Base-by-base conservation (phyloP, 2,113 vertebrate species). In the Petroica traversi region DNA sequence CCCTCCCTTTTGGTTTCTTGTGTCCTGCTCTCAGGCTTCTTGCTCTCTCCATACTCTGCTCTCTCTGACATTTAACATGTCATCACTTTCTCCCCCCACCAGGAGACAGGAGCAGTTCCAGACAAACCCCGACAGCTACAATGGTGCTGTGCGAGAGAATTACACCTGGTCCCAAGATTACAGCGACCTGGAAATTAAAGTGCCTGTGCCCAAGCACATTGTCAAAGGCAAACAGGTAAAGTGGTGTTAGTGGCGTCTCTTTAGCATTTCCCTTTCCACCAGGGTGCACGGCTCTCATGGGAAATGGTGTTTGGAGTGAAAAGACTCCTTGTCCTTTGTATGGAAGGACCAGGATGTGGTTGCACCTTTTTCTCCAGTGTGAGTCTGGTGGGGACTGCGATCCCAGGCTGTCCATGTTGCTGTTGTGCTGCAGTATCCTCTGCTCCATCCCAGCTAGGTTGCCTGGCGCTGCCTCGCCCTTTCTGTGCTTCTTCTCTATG, bases 151-250 rank as follows among this genome's bases (percentile, higher is more conserved):
- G 57, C 96, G 98, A 41, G 98, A 99, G 80, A 98, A 98, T 67
- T 99, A 99, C 46, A 94, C 96, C 84, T 99, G 99, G 99, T 99
- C 99, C 7, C 99, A 99, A 94, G 99, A 99, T 97, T 99, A 99
- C 98, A 98, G 98, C 0, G 99, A 99, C 85, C 93, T 99, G 97
- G 99, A 99, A 97, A 97, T 99, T 59, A 98, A 98, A 49, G 99
- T 99, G 72, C 98, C 98, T 0, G 99, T 99, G 71, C 98, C 99
- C 54, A 97, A 98, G 89, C 97, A 98, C 8, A 96, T 99, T 5
- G 36, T 98, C 16, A 99, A 99, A 94, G 99, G 99, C 96, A 97
- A 98, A 92, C 99, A 99, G 99, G 99, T 99, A 97, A 96, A 28
- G 11, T 28, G 40, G 26, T 25, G 19, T 7, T 24, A 5, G 5